Evolutionary conservation across 2,113 vertebrate species (phyloP).

Genomic region (Chlamydotis undulata): DNA sequence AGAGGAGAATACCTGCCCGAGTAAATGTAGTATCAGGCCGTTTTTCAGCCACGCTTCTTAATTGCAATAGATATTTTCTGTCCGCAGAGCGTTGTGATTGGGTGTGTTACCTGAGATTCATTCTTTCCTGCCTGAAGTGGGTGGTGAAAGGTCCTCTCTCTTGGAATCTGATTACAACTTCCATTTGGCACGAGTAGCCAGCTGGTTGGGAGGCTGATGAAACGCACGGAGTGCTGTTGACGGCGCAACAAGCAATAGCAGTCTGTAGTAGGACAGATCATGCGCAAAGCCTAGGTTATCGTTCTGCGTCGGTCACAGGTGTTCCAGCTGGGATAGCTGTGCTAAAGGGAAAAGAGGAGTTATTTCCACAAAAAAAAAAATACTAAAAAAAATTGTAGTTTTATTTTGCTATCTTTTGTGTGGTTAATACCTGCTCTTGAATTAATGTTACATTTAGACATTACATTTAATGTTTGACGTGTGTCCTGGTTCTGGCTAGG

Average conservation of each 20-base stretch:
- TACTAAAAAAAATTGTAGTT: not conserved
- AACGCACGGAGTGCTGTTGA: rapidly evolving
- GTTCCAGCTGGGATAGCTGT: not conserved
- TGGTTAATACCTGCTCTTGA: not conserved
- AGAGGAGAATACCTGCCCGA: not conserved
- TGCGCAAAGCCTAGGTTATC: not conserved
- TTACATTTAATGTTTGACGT: too few relatives aligned
- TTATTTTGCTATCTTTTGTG: not conserved
- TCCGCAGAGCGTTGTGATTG: rapidly evolving
- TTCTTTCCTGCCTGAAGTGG: not conserved
- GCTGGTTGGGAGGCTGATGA: not conserved
- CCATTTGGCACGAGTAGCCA: not conserved
- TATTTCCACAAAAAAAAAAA: not conserved
- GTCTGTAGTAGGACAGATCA: not conserved
- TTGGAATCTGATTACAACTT: not conserved
- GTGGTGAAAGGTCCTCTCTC: not conserved
- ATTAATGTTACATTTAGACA: not conserved
- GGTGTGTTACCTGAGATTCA: not conserved
- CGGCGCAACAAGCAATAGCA: not conserved
- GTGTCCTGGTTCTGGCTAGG: too few relatives aligned
- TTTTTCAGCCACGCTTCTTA: not conserved
- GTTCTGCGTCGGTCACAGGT: rapidly evolving
- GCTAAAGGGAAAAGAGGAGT: not conserved
- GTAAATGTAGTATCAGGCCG: not conserved
- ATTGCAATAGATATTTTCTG: not conserved